Evolutionary conservation across 2,888 invertebrate genomes (phyloP).

Genomic region (Atrina japonica): DNA sequence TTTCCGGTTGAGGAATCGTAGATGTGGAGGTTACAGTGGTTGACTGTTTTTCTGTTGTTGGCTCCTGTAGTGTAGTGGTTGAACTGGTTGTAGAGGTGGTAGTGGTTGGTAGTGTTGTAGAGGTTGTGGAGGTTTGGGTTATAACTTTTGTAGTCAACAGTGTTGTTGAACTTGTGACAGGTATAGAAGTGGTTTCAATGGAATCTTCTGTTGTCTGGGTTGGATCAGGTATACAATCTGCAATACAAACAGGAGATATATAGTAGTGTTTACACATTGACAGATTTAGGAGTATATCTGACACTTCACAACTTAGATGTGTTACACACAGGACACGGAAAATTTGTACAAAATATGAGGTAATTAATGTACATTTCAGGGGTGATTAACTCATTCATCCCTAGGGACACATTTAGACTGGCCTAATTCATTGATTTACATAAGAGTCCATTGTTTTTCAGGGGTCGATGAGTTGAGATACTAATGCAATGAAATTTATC

Average conservation of each 20-base stretch:
- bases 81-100: constrained; percentile 7
- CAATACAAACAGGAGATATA: constrained; percentile 10
- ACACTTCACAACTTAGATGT: too few species aligned
- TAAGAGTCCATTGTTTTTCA: too few species aligned
- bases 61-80: background rate
- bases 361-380: too few species aligned
- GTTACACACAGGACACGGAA: too few species aligned
- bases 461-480: too few species aligned
- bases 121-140: background rate
- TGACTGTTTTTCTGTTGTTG: background rate
- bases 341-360: too few species aligned
- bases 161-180: constrained; percentile 8
- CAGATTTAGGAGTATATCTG: too few species aligned
- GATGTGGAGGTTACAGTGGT: background rate
- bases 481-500: too few species aligned
- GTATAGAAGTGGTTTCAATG: constrained; percentile 6
- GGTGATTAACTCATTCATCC: too few species aligned
- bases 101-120: background rate
- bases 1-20: background rate
- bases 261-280: constrained; percentile 7
- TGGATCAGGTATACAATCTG: constrained; percentile 21
- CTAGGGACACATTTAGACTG: too few species aligned
- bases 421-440: too few species aligned
- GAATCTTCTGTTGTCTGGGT: background rate
- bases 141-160: constrained; percentile 6